A percentile compares a stretch with the other conserved stretches of the same genome.
Evolutionary conservation across 2,888 invertebrate species (phyloP).

Genomic region (Isotomurus palustris): DNA sequence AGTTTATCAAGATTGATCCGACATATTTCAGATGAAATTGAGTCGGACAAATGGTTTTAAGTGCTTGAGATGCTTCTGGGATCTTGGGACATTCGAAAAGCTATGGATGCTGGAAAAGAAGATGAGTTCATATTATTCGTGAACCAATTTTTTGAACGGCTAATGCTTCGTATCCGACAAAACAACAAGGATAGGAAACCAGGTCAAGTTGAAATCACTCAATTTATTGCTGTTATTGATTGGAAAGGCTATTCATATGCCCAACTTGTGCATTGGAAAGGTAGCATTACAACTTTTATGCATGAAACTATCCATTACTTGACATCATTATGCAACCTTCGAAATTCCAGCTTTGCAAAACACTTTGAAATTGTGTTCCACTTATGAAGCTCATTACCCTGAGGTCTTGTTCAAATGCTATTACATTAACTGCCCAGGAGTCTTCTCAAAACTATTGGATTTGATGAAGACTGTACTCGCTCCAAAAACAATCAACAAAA

Average conservation of each 20-base stretch:
- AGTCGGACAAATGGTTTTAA: too few relatives aligned
- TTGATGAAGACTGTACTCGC: constrained; percentile 18
- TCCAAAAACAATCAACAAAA: constrained; percentile 14
- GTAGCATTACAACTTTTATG: too few relatives aligned
- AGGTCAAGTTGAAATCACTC: constrained; percentile 2
- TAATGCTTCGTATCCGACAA: neutral
- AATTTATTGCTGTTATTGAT: constrained; percentile 10
- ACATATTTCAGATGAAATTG: too few relatives aligned
- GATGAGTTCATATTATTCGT: constrained; percentile 16
- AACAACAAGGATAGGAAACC: neutral
- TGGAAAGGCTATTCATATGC: constrained; percentile 12
- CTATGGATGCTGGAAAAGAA: neutral
- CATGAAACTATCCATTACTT: too few relatives aligned
- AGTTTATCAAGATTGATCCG: too few relatives aligned
- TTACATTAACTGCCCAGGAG: constrained; percentile 16
- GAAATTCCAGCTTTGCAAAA: constrained; percentile 4
- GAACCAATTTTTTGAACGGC: constrained; percentile 11
- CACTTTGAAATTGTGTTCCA: neutral
- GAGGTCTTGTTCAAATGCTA: constrained; percentile 13
- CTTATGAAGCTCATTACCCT: constrained; percentile 23
- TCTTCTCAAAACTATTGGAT: constrained; percentile 8
- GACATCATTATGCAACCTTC: neutral
- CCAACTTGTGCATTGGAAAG: constrained; percentile 4
- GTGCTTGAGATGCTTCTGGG: constrained; percentile 12
- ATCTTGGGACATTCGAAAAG: constrained; percentile 16